Evolutionary conservation across 2,113 vertebrate genomes (phyloP), one percentile per base, ranked within the genome.

Genomic region (Pleuronectes platessa): DNA sequence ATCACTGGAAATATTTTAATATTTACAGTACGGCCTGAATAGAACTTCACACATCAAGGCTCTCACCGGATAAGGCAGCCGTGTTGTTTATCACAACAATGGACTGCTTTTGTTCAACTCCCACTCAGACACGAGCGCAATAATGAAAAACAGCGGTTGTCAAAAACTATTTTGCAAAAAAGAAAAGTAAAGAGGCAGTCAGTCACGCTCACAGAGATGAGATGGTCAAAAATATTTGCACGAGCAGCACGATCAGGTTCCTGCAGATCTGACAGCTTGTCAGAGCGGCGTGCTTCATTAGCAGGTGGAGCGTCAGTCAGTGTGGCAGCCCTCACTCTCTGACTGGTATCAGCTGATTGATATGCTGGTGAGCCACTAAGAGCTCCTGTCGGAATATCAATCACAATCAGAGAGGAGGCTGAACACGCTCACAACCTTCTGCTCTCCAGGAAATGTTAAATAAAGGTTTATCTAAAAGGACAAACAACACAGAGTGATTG

Each of bases 1-100:
- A 80, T 79, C 78, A 88, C 61, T 87, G 66, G 56, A 85, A 81
- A 89, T 90, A 89, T 83, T 87, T 70, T 59, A 86, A 88, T 86
- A 88, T 88, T 88, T 79, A 89, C 78, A 63, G 64, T 71, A 61
- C 71, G 78, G 72, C 66, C 60, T 73, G 58, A 77, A 75, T 7
- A 72, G 49, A 81, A 68, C 53, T 58, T 63, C 61, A 17, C 1
- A 82, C 77, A 81, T 89, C 80, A 88, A 90, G 84, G 51, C 51
- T 15, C 64, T 66, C 27, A 24, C 21, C 17, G 24, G 79, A 60
- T 58, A 65, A 84, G 80, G 55, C 27, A 73, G 27, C 37, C 66
- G 55, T 20, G 61, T 20, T 73, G 17, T 74, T 79, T 18, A 79
- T 60, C n/a, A 37, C 1, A 14, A 62, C 68, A 68, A 70, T 64